phyloP scores from a whole-genome alignment of 2,797 vertebrate genomes.

The Dryobates pubescens region DNA sequence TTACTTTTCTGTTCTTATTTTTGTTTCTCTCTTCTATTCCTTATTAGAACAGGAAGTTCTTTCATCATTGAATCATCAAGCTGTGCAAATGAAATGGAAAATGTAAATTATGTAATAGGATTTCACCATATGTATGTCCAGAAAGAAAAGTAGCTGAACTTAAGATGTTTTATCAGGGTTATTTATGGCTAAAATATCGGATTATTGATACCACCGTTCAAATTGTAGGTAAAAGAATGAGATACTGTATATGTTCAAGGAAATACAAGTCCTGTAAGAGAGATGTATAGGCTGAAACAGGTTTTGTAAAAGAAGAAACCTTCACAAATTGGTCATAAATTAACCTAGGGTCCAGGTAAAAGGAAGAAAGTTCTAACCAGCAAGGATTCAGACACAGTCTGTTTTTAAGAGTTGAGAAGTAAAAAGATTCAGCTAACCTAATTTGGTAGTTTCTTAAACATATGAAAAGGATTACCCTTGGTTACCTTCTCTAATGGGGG shows the following conservation, averaged over 20 bases:
- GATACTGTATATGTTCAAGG: background rate
- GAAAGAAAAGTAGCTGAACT: background rate
- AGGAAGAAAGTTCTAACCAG: background rate
- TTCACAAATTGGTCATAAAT: background rate
- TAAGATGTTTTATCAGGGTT: background rate
- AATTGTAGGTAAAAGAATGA: background rate
- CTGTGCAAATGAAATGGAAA: slow-evolving; percentile 1
- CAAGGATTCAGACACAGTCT: background rate
- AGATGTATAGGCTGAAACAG: background rate
- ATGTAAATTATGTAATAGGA: background rate
- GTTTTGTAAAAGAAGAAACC: background rate
- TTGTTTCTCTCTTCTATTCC: background rate
- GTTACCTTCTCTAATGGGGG: background rate
- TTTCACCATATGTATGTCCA: background rate
- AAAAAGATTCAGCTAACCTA: background rate
- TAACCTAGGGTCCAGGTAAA: background rate
- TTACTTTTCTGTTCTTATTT: background rate
- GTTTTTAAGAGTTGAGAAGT: background rate
- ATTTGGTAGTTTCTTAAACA: background rate
- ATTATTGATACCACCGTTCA: background rate
- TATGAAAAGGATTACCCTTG: background rate
- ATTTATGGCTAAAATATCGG: background rate
- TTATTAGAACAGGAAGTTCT: background rate
- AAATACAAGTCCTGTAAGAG: background rate
- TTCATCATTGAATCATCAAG: background rate